Evolutionary conservation across 2,113 vertebrate species (phyloP).

Genomic region (Platanista minor): DNA sequence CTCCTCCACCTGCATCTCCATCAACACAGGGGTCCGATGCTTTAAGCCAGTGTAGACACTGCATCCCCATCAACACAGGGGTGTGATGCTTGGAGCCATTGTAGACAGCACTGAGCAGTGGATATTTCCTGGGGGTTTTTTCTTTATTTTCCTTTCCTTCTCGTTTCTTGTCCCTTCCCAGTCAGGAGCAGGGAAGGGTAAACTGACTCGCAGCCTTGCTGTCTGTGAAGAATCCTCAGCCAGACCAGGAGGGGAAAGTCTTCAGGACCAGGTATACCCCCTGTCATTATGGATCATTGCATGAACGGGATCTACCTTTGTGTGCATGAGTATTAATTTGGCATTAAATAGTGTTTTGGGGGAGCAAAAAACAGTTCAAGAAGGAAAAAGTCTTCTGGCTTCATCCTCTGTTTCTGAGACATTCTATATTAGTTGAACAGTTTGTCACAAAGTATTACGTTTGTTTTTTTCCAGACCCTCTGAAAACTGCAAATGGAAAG

Average conservation of each 20-base stretch:
- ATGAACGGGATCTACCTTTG: slow-evolving; percentile 64
- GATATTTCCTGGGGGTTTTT: slow-evolving; percentile 19
- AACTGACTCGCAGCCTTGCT: slow-evolving; percentile 90
- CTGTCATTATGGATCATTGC: slow-evolving; percentile 64
- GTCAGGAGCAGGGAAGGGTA: slow-evolving; percentile 91
- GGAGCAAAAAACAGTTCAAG: slow-evolving; percentile 16
- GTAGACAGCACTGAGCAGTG: background rate
- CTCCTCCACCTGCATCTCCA: accelerated
- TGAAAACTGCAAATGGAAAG: slow-evolving; percentile 87
- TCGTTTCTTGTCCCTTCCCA: slow-evolving; percentile 68
- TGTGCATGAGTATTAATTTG: slow-evolving; percentile 69
- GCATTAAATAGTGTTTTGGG: background rate
- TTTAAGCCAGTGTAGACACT: background rate
- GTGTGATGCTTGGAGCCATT: background rate
- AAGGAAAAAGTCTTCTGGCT: background rate
- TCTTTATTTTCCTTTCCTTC: slow-evolving; percentile 51
- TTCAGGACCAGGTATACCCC: slow-evolving; percentile 87
- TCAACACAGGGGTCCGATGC: background rate
- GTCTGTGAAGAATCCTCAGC: slow-evolving; percentile 90
- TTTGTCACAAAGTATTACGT: slow-evolving; percentile 82
- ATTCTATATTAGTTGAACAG: slow-evolving; percentile 48
- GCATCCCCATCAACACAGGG: too few relatives aligned
- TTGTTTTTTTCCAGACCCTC: slow-evolving; percentile 87
- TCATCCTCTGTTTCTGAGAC: slow-evolving; percentile 65
- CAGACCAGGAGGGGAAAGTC: slow-evolving; percentile 78